Evolutionary conservation across 2,888 invertebrate species (phyloP), one percentile per base, ranked within the genome.

Genomic region (Mythimna loreyi): DNA sequence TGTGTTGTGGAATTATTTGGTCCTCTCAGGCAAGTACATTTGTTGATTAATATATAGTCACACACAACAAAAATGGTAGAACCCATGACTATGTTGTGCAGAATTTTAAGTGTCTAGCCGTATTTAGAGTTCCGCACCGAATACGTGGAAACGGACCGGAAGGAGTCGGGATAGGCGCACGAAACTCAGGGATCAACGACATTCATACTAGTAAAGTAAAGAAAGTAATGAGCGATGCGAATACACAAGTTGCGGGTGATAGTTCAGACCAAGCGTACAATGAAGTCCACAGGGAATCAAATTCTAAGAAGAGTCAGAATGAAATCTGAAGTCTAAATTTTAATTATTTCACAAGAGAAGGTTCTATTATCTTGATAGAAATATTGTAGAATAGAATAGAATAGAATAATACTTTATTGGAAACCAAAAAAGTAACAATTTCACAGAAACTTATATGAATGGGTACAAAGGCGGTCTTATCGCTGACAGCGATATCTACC

Each of bases 91-190:
- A 9, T 36, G 23, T 36, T n/a, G 55, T 28, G 56, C 25, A 65
- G 65, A 73, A 64, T 74, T 23, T 36, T 8, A 65, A 74, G 9
- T 30, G 11, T 9, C 33, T 25, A 30, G n/a, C 55, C 49, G 33
- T 40, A 43, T 57, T 16, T 57, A 28, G 40, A 11, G 21, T 19
- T 13, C 11, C 49, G 28, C 43, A 21, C 8, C 55, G 40, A 72
- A 72, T 33, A 62, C 25, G 73, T 19, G 4, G 19, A 25, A 52
- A 52, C 28, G 5, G 50, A 16, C 23, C 53, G 47, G n/a, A 56
- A 9, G 19, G 30, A 40, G 50, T 36, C 9, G 11, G 19, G 25
- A 36, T 33, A 33, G 49, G 21, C 16, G 43, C 21, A 25, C 13
- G n/a, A 3, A 30, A 28, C 61, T 23, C 16, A 16, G 28, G 40